phyloP scores from a whole-genome alignment of 2,888 invertebrate species.

The Tinea pellionella region DNA sequence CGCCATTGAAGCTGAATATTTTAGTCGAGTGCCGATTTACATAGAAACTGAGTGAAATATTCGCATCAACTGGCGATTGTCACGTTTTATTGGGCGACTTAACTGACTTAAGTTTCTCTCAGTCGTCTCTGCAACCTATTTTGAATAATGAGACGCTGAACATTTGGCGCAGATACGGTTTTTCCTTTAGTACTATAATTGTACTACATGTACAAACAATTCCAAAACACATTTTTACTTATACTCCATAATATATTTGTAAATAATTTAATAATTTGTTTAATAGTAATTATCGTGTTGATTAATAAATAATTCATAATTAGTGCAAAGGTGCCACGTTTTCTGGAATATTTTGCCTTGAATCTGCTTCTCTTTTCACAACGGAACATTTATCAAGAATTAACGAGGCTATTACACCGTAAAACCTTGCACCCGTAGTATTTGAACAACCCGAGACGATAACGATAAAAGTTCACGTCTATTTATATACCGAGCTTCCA shows the following conservation, averaged over 20 bases:
- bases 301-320: too few relatives aligned
- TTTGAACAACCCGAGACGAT: background rate
- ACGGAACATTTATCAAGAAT: background rate
- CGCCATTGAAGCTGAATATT: slow-evolving; percentile 33
- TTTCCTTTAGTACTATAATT: background rate
- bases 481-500: slow-evolving; percentile 53
- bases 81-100: slow-evolving; percentile 61
- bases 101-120: slow-evolving; percentile 39
- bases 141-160: slow-evolving; percentile 50
- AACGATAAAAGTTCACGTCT: slow-evolving; percentile 56
- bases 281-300: too few relatives aligned
- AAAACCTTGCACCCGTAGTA: slow-evolving; percentile 2
- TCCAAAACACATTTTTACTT: background rate
- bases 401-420: background rate
- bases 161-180: slow-evolving; percentile 28
- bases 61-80: slow-evolving; percentile 58
- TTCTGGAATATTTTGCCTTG: background rate
- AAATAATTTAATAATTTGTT: too few relatives aligned
- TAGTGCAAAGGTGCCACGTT: too few relatives aligned
- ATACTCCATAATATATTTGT: too few relatives aligned
- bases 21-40: slow-evolving; percentile 42
- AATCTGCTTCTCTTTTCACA: background rate
- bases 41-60: slow-evolving; percentile 61
- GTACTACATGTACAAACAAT: background rate
- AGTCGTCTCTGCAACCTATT: slow-evolving; percentile 43